A percentile compares a stretch with the other conserved stretches of the same genome.
Conservation (phyloP, 2,113 vertebrate genomes). For the Gadus chalcogrammus region DNA sequence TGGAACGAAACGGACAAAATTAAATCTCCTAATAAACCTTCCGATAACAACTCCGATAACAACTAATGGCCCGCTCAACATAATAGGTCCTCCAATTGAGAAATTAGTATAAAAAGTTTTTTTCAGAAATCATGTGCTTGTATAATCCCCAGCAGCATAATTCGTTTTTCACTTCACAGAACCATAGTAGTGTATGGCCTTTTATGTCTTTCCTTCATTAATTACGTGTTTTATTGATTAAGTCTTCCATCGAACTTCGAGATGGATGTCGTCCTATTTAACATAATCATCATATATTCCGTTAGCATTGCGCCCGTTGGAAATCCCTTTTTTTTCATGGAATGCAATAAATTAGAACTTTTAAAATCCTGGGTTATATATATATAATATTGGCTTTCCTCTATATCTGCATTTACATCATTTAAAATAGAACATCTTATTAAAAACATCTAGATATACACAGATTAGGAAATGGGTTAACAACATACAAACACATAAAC, state of each 20-base stretch:
- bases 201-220: constrained; percentile 32
- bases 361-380: constrained; percentile 80
- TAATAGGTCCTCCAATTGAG: constrained; percentile 55
- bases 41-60: constrained; percentile 23
- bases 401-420: constrained; percentile 99
- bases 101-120: constrained; percentile 70
- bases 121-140: constrained; percentile 77
- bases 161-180: constrained; percentile 49
- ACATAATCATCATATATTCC: constrained; percentile 83
- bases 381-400: constrained; percentile 96
- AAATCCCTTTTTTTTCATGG: constrained; percentile 78
- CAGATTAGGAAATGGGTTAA: constrained; percentile 97
- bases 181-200: constrained; percentile 76
- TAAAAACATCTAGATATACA: constrained; percentile 99
- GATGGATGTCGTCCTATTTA: constrained; percentile 86
- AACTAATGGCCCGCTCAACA: constrained; percentile 51
- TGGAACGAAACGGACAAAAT: constrained; percentile 34
- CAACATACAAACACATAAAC: constrained; percentile 99
- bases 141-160: constrained; percentile 72
- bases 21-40: constrained; percentile 46
- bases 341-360: constrained; percentile 93
- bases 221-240: constrained; percentile 35
- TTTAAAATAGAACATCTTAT: constrained; percentile 99
- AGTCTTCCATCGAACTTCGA: constrained; percentile 71
- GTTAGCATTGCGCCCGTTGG: constrained; percentile 84